Evolutionary conservation across 2,888 invertebrate species (phyloP), one percentile per base, ranked within the genome.

Genomic region (Petrolisthes manimaculis): DNA sequence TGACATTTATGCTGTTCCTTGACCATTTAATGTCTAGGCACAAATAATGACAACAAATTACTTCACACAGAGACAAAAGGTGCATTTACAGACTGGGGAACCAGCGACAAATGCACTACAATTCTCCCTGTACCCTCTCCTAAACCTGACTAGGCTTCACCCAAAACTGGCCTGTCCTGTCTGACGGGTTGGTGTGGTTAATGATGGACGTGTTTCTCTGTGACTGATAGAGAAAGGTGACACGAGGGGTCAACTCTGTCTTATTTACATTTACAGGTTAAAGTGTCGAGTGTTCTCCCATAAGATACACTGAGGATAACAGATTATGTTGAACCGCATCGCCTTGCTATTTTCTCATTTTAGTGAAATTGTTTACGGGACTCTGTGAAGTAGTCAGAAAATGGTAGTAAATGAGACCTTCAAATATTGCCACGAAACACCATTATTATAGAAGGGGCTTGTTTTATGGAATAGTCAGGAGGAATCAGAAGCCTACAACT

Each of bases 121-220:
- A 9, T 14, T 74, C 9, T 12, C 18, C 3, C 67, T 12, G 12
- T 18, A 67, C 67, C 67, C 67, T 67, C 18, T 67, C 12, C 67
- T 67, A 12, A 12, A 67, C 18, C 67, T 14, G 67, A 67, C 67
- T 67, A 67, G 18, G 67, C 67, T 67, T 67, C 18, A 14, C 18
- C 18, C 51, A 51, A 61, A 24, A 81, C 80, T 61, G 24, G 80
- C 61, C 8, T 5, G 24, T 3, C 80, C 80, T 56, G 80, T 61
- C 61, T 61, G 80, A 81, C 80, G 21, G 61, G 61, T 56, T 81
- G 61, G 61, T 61, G 61, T 8, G 21, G 24, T 56, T 81, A 81
- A 81, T 81, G 80, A 81, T 81, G 80, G 80, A 81, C 80, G 80
- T 81, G 56, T 61, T 61, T 53, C 61, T 24, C 61, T 56, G 80